Conservation (phyloP, 2,888 invertebrate species). For the Ernsta delagoae region DNA sequence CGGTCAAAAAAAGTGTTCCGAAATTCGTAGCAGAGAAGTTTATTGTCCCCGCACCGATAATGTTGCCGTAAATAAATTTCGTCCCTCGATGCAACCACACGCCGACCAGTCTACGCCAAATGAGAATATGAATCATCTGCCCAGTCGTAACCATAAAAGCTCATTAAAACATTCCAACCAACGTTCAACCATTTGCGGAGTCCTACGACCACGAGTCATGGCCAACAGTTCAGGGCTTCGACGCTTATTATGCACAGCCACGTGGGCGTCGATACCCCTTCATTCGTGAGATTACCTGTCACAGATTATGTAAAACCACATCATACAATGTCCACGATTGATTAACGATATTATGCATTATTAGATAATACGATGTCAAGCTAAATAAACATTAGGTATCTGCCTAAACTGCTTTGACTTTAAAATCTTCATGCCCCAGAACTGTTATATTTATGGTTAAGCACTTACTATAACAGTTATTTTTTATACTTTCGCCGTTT, state of each 20-base stretch:
- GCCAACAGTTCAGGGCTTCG: constrained; percentile 49
- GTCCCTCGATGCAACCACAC: constrained; percentile 10
- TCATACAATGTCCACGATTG: constrained; percentile 39
- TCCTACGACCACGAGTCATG: constrained; percentile 43
- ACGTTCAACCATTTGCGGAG: constrained; percentile 24
- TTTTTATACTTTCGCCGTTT: too few species aligned
- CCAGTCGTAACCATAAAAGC: constrained; percentile 34
- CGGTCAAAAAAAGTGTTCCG: neutral
- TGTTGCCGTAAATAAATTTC: constrained; percentile 2
- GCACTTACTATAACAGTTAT: too few species aligned
- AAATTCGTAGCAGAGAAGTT: neutral
- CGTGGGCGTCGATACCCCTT: constrained; percentile 48
- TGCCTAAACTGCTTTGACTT: too few species aligned
- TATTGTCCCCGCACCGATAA: neutral
- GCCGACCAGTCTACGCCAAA: constrained; percentile 8
- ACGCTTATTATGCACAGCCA: constrained; percentile 44
- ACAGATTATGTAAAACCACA: constrained; percentile 53
- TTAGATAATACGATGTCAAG: constrained; percentile 49
- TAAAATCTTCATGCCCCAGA: too few species aligned
- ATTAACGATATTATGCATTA: constrained; percentile 45
- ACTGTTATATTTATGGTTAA: too few species aligned
- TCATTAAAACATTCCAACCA: constrained; percentile 33
- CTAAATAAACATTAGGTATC: neutral
- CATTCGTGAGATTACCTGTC: constrained; percentile 46
- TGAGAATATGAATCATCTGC: constrained; percentile 30